Evolutionary conservation across 1,140 invertebrate species (phyloP).

Genomic region (Heterodera carotae): DNA sequence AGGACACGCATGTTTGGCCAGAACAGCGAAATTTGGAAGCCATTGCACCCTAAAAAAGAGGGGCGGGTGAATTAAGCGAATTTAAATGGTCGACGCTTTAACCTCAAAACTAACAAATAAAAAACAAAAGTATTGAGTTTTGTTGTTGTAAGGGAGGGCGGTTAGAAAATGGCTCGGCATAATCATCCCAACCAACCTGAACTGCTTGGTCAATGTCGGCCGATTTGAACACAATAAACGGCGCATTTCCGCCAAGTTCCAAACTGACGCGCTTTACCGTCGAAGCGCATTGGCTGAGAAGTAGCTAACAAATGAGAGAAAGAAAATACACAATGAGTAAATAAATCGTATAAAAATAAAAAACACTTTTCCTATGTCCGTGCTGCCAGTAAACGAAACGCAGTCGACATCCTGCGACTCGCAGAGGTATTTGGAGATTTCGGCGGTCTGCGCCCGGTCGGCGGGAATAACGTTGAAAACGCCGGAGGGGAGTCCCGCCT

Average conservation of each 20-base stretch:
- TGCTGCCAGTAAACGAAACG: constrained; percentile 85
- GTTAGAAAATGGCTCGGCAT: no score
- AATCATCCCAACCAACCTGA: no score
- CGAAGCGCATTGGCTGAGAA: constrained; percentile 80
- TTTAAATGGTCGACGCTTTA: not conserved
- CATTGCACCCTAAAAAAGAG: constrained; percentile 75
- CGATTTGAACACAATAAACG: constrained; percentile 92
- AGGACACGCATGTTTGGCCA: constrained; percentile 91
- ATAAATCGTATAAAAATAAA: constrained; percentile 16
- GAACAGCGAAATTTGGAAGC: constrained; percentile 90
- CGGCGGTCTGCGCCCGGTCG: constrained; percentile 75
- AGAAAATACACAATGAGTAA: not conserved
- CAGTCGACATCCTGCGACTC: constrained; percentile 80
- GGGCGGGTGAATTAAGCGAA: constrained; percentile 1
- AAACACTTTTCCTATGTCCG: constrained; percentile 67
- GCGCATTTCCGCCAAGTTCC: constrained; percentile 96
- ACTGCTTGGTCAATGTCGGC: constrained; percentile 88
- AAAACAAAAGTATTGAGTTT: no score
- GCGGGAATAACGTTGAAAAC: constrained; percentile 89
- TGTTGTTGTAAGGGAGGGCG: no score
- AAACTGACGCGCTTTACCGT: constrained; percentile 86
- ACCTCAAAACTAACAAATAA: no score
- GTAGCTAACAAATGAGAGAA: constrained; percentile 72
- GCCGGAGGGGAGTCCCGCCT: constrained; percentile 71
- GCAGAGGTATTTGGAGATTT: constrained; percentile 84